phyloP scores from a whole-genome alignment of 1,140 invertebrate genomes.

The Doryteuthis pealeii region DNA sequence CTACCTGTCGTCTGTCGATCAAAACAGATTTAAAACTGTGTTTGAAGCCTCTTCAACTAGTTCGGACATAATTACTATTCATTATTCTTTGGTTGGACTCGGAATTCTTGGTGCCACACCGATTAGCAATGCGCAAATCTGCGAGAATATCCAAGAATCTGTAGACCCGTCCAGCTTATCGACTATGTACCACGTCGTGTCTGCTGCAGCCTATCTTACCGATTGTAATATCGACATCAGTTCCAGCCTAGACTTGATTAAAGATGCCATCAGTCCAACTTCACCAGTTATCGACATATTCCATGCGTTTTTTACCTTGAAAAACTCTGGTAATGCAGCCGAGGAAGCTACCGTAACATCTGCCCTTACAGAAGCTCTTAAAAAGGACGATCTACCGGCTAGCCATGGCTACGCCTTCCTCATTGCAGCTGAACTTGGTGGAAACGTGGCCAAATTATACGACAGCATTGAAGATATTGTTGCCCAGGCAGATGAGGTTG shows the following conservation, averaged over 20 bases:
- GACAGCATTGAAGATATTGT: slow-evolving; percentile 86
- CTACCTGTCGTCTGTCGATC: slow-evolving; percentile 65
- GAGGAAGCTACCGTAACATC: slow-evolving; percentile 60
- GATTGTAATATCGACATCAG: slow-evolving; percentile 52
- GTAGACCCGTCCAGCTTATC: slow-evolving; percentile 61
- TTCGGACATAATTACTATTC: slow-evolving; percentile 61
- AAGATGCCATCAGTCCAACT: slow-evolving; percentile 58
- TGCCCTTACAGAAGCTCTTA: slow-evolving; percentile 48
- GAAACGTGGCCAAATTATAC: slow-evolving; percentile 67
- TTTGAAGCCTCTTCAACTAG: slow-evolving; percentile 64
- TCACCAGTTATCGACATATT: slow-evolving; percentile 55
- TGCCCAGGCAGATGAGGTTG: slow-evolving; percentile 92
- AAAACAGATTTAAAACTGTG: slow-evolving; percentile 63
- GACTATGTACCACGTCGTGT: slow-evolving; percentile 63
- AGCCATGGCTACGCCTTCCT: slow-evolving; percentile 84
- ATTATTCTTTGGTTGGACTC: slow-evolving; percentile 66
- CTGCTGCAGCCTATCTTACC: slow-evolving; percentile 59
- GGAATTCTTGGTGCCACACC: slow-evolving; percentile 60
- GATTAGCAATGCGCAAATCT: slow-evolving; percentile 60
- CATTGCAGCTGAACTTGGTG: slow-evolving; percentile 70
- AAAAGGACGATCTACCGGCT: slow-evolving; percentile 54
- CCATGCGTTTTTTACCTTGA: slow-evolving; percentile 55
- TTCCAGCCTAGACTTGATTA: slow-evolving; percentile 50
- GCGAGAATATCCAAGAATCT: slow-evolving; percentile 61
- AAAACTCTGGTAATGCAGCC: slow-evolving; percentile 57